Percentiles rank a stretch among this genome's conserved stretches.
These are phyloP conservation scores for Quiscalus mexicanus DNA, from an alignment of 2,113 vertebrate genomes.

Conservation along the genomic window DNA sequence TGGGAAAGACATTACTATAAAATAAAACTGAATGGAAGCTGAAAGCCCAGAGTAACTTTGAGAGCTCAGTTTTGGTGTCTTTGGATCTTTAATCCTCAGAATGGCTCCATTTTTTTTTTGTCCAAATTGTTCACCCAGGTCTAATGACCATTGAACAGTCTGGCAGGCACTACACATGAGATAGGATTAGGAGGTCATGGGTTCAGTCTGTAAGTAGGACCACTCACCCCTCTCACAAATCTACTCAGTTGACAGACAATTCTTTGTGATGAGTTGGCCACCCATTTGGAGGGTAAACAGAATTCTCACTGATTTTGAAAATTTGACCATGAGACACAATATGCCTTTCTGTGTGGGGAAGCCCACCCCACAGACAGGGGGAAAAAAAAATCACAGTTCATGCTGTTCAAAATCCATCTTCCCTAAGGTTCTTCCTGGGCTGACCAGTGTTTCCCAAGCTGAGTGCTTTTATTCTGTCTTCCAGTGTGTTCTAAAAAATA, in stretches of 20 bases:
- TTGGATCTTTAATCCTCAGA: constrained; percentile 46
- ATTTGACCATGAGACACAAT: constrained; percentile 60
- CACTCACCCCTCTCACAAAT: constrained; percentile 68
- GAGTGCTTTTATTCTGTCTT: neutral
- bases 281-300: constrained; percentile 64
- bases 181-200: constrained; percentile 74
- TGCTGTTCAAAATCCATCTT: neutral
- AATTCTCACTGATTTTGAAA: constrained; percentile 48
- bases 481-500: neutral
- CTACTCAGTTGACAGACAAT: constrained; percentile 60
- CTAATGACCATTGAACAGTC: constrained; percentile 68
- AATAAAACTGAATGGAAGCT: neutral
- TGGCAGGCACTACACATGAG: constrained; percentile 59
- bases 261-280: constrained; percentile 68
- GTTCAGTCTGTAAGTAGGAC: constrained; percentile 64
- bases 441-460: neutral
- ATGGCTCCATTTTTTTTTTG: neutral
- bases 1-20: neutral
- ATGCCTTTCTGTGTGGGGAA: neutral
- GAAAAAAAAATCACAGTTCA: neutral
- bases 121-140: constrained; percentile 58
- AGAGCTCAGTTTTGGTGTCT: constrained; percentile 10
- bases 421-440: neutral
- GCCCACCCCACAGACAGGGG: neutral
- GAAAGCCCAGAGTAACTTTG: neutral